Evolutionary conservation across 2,113 vertebrate species (phyloP).

Genomic region (Drymodes brunneopygia): DNA sequence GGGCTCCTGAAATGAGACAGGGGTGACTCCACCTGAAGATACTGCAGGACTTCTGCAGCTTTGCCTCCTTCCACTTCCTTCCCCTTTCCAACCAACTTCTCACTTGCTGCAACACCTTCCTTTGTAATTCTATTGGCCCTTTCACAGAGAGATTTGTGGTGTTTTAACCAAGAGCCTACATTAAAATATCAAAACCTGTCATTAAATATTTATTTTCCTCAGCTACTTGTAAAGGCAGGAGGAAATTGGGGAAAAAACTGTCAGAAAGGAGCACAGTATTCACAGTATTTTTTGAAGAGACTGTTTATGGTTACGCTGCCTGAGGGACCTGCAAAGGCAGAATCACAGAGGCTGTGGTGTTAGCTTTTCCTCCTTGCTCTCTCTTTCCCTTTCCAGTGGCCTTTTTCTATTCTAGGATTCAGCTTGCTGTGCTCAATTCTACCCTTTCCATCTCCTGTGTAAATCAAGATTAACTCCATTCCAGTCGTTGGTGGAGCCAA

Average conservation of each 20-base stretch:
- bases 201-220: conserved; percentile 67
- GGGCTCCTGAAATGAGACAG: neutral
- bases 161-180: conserved; percentile 50
- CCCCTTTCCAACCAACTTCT: neutral
- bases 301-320: conserved; percentile 48
- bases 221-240: conserved; percentile 35
- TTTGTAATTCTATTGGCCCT: neutral
- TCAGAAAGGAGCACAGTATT: conserved; percentile 29
- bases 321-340: conserved; percentile 19
- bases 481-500: neutral
- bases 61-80: neutral
- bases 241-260: neutral
- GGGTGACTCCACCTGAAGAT: neutral
- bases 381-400: neutral
- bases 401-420: neutral
- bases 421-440: neutral
- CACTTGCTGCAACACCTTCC: neutral
- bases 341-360: neutral
- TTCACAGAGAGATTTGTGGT: conserved; percentile 27
- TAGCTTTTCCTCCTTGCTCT: neutral
- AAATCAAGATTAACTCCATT: neutral
- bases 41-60: rapidly evolving
- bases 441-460: neutral
- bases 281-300: conserved; percentile 16
- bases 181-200: conserved; percentile 60